These are phyloP conservation scores for Bergia sp. DNA, from an alignment of 92 coral and sea anemone genomes.

Conservation along the genomic window DNA sequence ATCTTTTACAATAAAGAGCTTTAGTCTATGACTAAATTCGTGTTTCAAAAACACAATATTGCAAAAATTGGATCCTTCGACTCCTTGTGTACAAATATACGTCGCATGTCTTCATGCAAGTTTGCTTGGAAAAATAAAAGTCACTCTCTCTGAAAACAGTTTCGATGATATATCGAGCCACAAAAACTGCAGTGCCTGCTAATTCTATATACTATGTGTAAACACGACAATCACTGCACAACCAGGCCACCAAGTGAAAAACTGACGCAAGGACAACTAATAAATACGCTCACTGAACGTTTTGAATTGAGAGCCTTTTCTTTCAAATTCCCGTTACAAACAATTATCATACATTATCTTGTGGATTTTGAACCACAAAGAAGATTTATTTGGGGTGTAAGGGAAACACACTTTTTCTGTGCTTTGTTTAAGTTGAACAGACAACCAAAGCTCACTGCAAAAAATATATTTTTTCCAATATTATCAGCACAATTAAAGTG, in stretches of 20 bases:
- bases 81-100: not conserved
- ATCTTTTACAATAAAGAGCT: not conserved
- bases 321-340: not conserved
- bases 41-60: not conserved
- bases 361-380: not conserved
- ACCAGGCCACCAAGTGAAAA: conserved; percentile 3
- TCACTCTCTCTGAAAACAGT: not conserved
- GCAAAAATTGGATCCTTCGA: not conserved
- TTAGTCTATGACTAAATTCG: not conserved
- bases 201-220: not conserved
- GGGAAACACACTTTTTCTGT: not conserved
- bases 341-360: not conserved
- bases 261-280: not conserved
- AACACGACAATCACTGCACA: not conserved
- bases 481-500: too few relatives aligned
- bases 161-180: not conserved
- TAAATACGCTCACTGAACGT: not conserved
- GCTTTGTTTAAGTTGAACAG: not conserved
- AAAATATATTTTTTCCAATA: too few relatives aligned
- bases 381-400: not conserved
- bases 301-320: not conserved
- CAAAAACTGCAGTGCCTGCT: not conserved
- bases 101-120: not conserved
- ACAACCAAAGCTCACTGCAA: not conserved
- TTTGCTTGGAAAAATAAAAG: too few relatives aligned